phyloP scores from a whole-genome alignment of 2,888 invertebrate genomes.

The Napeogenes sylphis region DNA sequence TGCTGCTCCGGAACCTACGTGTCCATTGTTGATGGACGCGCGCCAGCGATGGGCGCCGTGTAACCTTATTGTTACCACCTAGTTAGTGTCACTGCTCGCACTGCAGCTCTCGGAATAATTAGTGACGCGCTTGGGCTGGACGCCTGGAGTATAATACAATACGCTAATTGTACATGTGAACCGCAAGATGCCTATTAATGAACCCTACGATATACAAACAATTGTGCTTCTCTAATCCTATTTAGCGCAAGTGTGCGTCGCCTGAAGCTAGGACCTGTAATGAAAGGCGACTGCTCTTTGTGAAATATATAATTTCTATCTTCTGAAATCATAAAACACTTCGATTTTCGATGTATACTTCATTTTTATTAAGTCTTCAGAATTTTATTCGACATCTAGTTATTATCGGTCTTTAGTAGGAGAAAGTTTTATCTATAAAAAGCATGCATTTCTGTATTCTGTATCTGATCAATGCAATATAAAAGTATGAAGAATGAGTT shows the following conservation, averaged over 20 bases:
- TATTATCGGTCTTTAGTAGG: no score
- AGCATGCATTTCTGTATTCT: no score
- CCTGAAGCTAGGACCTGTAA: neutral
- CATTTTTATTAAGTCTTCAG: neutral
- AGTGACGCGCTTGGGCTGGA: conserved; percentile 33
- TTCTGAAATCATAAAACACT: neutral
- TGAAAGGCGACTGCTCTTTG: conserved; percentile 1
- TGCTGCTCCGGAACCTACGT: conserved; percentile 46
- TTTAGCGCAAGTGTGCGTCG: conserved; percentile 9
- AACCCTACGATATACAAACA: conserved; percentile 15
- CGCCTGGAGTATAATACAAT: conserved; percentile 30
- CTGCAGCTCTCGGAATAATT: conserved; percentile 32
- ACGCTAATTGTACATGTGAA: conserved; percentile 30
- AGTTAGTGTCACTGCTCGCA: conserved; percentile 27
- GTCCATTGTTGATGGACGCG: conserved; percentile 42
- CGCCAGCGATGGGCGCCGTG: conserved; percentile 31
- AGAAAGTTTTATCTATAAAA: no score
- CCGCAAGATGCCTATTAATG: conserved; percentile 29
- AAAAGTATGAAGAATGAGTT: no score
- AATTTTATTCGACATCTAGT: no score
- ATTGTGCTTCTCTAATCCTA: conserved; percentile 15
- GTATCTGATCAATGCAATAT: no score
- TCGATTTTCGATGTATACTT: neutral
- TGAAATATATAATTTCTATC: neutral
- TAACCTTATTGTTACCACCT: conserved; percentile 25